Evolutionary conservation across 2,113 vertebrate genomes (phyloP).

Genomic region (Macaca fascicularis): T2T-MFA8v1.1 NC_088377.1:3792501-3793000

Average conservation of each 20-base stretch:
- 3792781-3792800: not conserved
- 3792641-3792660: not conserved
- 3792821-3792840: not conserved
- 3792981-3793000: not conserved
- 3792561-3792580: no score
- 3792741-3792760: not conserved
- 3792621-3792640: not conserved
- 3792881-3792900: not conserved
- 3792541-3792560: no score
- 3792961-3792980: not conserved
- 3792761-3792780: not conserved
- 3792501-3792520: no score
- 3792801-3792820: not conserved
- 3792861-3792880: not conserved
- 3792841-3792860: not conserved
- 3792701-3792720: accelerated
- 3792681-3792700: not conserved
- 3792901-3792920: no score
- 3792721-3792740: not conserved
- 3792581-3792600: not conserved
- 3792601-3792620: not conserved
- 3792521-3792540: no score
- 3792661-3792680: not conserved
- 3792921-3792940: not conserved
- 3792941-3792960: not conserved